These are phyloP conservation scores for Pangasianodon gigas DNA, from an alignment of 2,113 vertebrate genomes.

Conservation along the genomic window DNA sequence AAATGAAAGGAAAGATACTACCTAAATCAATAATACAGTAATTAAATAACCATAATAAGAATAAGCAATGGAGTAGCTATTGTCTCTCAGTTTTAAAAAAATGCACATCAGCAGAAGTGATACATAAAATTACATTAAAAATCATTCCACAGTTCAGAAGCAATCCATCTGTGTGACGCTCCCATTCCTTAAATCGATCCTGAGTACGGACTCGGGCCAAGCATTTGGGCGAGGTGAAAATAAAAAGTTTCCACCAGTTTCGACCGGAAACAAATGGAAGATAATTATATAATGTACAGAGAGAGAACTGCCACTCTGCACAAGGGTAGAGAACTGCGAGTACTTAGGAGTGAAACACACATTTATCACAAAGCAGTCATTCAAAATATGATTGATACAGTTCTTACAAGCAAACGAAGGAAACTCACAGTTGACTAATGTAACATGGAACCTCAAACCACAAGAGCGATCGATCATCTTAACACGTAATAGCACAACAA, in stretches of 20 bases:
- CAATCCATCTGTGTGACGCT: background rate
- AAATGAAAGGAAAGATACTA: background rate
- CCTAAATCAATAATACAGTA: background rate
- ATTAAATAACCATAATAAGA: background rate
- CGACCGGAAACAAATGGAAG: background rate
- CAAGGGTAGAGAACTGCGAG: background rate
- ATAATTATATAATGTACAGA: background rate
- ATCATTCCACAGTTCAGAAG: background rate
- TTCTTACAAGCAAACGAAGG: background rate
- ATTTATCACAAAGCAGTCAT: background rate
- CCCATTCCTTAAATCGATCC: background rate
- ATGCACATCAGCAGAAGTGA: background rate
- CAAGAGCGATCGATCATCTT: background rate
- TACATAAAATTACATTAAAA: background rate
- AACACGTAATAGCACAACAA: background rate
- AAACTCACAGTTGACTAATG: conserved; percentile 3
- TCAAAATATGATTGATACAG: background rate
- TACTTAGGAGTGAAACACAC: background rate
- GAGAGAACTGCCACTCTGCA: background rate
- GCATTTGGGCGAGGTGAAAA: background rate
- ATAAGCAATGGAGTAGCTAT: background rate
- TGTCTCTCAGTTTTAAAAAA: background rate
- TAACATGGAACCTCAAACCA: background rate
- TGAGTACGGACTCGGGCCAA: background rate
- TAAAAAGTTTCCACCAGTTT: background rate